Evolutionary conservation across 2,797 vertebrate genomes (phyloP), one percentile per base, ranked within the genome.

Genomic region (Gymnothorax reevesii): DNA sequence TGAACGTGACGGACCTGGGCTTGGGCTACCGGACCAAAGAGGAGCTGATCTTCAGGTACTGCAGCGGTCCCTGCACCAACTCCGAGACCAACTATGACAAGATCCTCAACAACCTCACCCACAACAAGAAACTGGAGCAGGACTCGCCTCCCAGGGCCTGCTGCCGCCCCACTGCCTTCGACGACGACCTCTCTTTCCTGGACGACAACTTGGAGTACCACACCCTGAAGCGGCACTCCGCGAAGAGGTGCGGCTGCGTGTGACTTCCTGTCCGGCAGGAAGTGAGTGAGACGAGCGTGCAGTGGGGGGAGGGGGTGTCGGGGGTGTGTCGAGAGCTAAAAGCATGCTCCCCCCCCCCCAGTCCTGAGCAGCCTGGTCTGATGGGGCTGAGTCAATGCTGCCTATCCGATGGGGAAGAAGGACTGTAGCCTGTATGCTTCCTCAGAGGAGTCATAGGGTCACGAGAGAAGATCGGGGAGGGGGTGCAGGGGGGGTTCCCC

Each of bases 11-110:
- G 3, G 98, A 99, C 94, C 94, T 99, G 95, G 98, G 97, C 86
- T 92, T 99, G 94, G 98, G 98, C 90, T 99, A 99, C 0, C 96
- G 96, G 96, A 99, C 98, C 93, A 99, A 98, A 95, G 98, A 99
- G 95, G 98, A 98, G 92, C 95, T 99, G 42, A 98, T 99, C 92
- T 99, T 99, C 91, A 95, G 97, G 86, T 99, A 99, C 93, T 99
- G 98, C 95, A 99, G 97, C 5, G 98, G 98, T 83, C 98, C 98
- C 80, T 99, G 98, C 42, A 95, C 95, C 0, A 97, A 97, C 57
- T 96, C 97, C 0, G 97, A 99, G 96, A 99, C 97, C 88, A 98
- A 96, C 88, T 99, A 99, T 0, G 98, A 99, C 95, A 98, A 99
- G 94, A 99, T 99, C 94, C 93, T 99, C 88, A 98, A 98, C 95